phyloP scores from a whole-genome alignment of 1,140 invertebrate species.

The Brachionus rubens region DNA sequence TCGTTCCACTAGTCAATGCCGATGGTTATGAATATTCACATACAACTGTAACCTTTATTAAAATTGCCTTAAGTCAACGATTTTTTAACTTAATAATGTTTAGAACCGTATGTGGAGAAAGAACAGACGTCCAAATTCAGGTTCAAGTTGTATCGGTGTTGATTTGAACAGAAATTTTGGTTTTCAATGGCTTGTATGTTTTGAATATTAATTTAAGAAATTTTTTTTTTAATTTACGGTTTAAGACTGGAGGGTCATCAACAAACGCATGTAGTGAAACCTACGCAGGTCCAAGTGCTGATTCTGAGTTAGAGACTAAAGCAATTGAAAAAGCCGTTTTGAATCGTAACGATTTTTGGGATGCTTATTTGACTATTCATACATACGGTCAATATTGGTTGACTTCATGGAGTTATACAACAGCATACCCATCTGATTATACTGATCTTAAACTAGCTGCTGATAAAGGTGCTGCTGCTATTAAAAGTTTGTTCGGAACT shows the following conservation, averaged over 20 bases:
- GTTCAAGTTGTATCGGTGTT: slow-evolving; percentile 44
- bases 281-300: slow-evolving; percentile 30
- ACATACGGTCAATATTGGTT: slow-evolving; percentile 37
- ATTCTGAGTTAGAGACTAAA: slow-evolving; percentile 45
- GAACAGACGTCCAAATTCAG: slow-evolving; percentile 42
- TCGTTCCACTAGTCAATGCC: slow-evolving; percentile 45
- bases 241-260: slow-evolving; percentile 19
- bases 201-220: background rate
- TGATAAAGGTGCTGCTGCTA: slow-evolving; percentile 9
- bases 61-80: background rate
- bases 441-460: slow-evolving; percentile 12
- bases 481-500: slow-evolving; percentile 1
- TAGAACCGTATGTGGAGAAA: slow-evolving; percentile 48
- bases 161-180: slow-evolving; percentile 46
- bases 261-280: slow-evolving; percentile 45
- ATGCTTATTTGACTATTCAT: slow-evolving; percentile 47
- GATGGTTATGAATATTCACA: slow-evolving; percentile 46
- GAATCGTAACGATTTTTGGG: background rate
- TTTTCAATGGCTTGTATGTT: slow-evolving; percentile 45
- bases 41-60: background rate
- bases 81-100: background rate
- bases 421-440: slow-evolving; percentile 16
- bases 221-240: background rate
- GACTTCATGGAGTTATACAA: slow-evolving; percentile 44
- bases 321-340: slow-evolving; percentile 33